Evolutionary conservation across 2,113 vertebrate genomes (phyloP).

Genomic region (Laticauda colubrina): DNA sequence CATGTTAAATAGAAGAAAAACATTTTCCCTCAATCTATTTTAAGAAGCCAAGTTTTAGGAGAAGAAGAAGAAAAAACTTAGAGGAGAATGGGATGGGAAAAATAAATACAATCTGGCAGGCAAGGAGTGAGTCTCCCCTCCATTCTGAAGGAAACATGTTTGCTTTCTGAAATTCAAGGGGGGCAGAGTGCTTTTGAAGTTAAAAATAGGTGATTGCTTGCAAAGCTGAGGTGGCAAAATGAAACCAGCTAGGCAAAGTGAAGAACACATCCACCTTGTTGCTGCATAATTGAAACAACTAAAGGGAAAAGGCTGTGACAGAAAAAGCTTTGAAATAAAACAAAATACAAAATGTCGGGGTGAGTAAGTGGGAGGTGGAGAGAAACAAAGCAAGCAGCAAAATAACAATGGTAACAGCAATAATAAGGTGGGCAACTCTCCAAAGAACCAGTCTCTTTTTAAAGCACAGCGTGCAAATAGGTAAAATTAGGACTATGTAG

Average conservation of each 20-base stretch:
- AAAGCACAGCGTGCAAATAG: background rate
- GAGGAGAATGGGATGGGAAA: background rate
- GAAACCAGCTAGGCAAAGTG: conserved; percentile 14
- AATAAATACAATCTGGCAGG: conserved; percentile 6
- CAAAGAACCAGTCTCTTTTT: conserved; percentile 5
- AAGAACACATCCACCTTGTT: conserved; percentile 31
- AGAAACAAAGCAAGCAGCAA: background rate
- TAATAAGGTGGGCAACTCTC: background rate
- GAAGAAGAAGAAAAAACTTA: background rate
- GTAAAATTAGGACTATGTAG: background rate
- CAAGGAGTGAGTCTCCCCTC: background rate
- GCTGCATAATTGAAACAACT: conserved; percentile 33
- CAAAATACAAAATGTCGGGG: background rate
- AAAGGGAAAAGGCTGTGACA: conserved; percentile 23
- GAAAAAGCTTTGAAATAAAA: conserved; percentile 32
- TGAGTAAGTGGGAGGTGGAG: background rate
- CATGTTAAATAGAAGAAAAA: background rate
- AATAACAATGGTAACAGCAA: background rate
- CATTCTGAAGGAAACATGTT: background rate
- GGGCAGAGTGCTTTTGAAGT: conserved; percentile 20
- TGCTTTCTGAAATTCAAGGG: conserved; percentile 14
- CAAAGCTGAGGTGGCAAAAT: conserved; percentile 37
- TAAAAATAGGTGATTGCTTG: conserved; percentile 39
- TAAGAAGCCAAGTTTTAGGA: conserved; percentile 7
- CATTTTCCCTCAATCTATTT: conserved; percentile 3